Percentiles rank a stretch among this genome's conserved stretches.
These are phyloP conservation scores for Criorhina ranunculi DNA, from an alignment of 2,888 invertebrate species.

Conservation along the genomic window DNA sequence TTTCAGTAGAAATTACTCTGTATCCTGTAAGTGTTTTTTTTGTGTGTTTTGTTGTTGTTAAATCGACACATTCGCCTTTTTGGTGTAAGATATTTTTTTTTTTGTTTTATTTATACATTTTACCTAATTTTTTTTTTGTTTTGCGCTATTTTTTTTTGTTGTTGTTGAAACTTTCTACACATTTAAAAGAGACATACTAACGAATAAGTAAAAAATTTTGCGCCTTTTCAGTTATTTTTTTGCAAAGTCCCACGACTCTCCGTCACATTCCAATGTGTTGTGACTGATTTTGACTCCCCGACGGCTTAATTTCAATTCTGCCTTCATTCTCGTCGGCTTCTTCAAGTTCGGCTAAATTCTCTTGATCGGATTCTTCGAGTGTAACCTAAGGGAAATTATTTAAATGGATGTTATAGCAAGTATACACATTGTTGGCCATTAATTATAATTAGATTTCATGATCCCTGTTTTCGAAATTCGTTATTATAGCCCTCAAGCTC, in stretches of 20 bases:
- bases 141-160: slow-evolving; percentile 72
- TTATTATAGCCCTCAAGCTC: too few species aligned
- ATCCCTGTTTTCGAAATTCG: too few species aligned
- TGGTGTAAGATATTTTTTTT: slow-evolving; percentile 55
- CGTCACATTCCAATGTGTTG: slow-evolving; percentile 93
- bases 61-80: slow-evolving; percentile 56
- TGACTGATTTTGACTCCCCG: slow-evolving; percentile 86
- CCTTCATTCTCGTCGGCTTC: slow-evolving; percentile 85
- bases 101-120: slow-evolving; percentile 65
- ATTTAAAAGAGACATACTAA: slow-evolving; percentile 84
- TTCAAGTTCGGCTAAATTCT: slow-evolving; percentile 87
- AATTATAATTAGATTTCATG: too few species aligned
- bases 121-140: slow-evolving; percentile 59
- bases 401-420: too few species aligned
- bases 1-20: slow-evolving; percentile 60
- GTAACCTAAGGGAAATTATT: slow-evolving; percentile 87
- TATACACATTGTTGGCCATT: too few species aligned
- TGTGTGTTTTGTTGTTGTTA: slow-evolving; percentile 33
- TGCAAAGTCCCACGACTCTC: slow-evolving; percentile 95
- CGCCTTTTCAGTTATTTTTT: slow-evolving; percentile 95
- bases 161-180: slow-evolving; percentile 73
- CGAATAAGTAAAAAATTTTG: slow-evolving; percentile 95
- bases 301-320: slow-evolving; percentile 82
- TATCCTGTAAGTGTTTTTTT: slow-evolving; percentile 58
- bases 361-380: slow-evolving; percentile 89